A percentile compares a stretch with the other conserved stretches of the same genome.
Conservation (phyloP, 2,888 invertebrate species). For the Xestia c-nigrum region DNA sequence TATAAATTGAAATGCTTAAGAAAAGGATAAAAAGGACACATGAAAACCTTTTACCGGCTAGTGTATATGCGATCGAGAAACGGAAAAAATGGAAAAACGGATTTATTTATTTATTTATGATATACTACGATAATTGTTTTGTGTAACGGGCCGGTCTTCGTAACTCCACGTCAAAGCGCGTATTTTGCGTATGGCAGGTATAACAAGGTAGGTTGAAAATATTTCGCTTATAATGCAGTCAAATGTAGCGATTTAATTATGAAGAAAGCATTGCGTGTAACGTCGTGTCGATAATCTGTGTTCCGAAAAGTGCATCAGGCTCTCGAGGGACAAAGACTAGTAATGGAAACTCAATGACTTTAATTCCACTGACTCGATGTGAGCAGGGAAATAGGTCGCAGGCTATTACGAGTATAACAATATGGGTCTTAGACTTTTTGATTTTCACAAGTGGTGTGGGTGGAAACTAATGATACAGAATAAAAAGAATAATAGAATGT, state of each 20-base stretch:
- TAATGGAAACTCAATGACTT: slow-evolving; percentile 13
- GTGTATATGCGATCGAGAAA: no score
- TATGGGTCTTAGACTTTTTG: background rate
- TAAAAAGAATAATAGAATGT: background rate
- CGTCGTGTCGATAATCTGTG: background rate
- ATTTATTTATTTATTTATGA: no score
- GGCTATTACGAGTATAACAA: background rate
- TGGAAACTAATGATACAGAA: background rate
- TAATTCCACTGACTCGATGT: background rate
- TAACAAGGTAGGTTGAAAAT: no score
- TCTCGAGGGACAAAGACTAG: slow-evolving; percentile 6
- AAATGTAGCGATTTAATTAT: background rate
- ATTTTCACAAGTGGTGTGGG: background rate
- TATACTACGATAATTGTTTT: no score
- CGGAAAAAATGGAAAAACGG: no score
- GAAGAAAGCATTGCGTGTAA: background rate
- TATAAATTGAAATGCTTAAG: no score
- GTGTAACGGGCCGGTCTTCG: no score
- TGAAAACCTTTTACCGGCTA: no score
- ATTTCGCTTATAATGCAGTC: background rate
- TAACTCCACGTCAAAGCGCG: no score
- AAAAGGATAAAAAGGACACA: no score
- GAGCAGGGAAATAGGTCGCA: background rate
- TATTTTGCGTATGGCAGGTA: no score
- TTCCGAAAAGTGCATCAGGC: slow-evolving; percentile 2